phyloP scores from a whole-genome alignment of 1,140 invertebrate species.

The Lepidostoma basale region DNA sequence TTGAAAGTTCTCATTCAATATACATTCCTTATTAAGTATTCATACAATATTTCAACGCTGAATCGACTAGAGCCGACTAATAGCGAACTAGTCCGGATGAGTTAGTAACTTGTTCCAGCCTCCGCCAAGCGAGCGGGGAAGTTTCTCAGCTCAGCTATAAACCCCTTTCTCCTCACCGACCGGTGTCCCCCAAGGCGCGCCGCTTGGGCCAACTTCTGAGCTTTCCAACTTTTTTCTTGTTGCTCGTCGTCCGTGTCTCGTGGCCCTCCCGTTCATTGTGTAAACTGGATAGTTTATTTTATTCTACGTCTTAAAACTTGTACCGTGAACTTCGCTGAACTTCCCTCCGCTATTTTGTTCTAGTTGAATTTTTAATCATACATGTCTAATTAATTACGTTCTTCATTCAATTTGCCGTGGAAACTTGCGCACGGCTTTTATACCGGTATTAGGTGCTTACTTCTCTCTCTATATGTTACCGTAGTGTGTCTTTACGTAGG shows the following conservation, averaged over 20 bases:
- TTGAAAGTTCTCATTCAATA: too few relatives aligned
- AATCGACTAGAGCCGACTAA: too few relatives aligned
- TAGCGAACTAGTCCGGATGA: background rate
- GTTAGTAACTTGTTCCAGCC: background rate
- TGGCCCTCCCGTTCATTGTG: conserved; percentile 11
- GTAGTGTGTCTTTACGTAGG: too few relatives aligned
- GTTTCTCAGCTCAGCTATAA: conserved; percentile 14
- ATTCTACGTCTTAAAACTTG: conserved; percentile 5
- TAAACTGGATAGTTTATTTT: conserved; percentile 7
- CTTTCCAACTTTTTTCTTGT: conserved; percentile 19
- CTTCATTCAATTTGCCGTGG: too few relatives aligned
- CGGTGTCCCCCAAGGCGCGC: conserved; percentile 12
- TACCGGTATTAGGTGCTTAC: too few relatives aligned
- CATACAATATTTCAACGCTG: too few relatives aligned
- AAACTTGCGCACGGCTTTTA: too few relatives aligned
- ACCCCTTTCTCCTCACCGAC: background rate
- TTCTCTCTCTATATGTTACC: too few relatives aligned
- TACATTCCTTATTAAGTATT: too few relatives aligned
- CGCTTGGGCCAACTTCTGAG: conserved; percentile 9
- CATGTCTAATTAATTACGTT: background rate
- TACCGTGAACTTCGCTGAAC: background rate
- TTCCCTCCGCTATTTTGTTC: background rate
- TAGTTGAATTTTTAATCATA: background rate
- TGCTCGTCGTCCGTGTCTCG: conserved; percentile 15
- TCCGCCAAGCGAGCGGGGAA: background rate